Evolutionary conservation across 2,797 vertebrate species (phyloP), one percentile per base, ranked within the genome.

Genomic region (Acestrorhynchus altus): DNA sequence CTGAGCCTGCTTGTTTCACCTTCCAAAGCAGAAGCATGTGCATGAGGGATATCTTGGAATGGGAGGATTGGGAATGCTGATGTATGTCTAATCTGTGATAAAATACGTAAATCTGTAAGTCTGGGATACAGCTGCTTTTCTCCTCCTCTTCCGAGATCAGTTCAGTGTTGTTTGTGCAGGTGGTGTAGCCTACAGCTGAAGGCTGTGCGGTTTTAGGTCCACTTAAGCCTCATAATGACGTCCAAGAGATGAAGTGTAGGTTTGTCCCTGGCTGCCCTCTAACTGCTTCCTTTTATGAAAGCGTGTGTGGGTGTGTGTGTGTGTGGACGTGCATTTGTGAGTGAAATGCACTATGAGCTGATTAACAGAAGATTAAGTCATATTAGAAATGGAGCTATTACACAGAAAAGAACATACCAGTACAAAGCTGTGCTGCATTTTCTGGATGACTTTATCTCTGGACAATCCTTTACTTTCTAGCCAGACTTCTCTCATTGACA

Each of bases 401-500:
- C 66, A 68, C 47, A 49, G 46, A 68, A 44, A 44, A 42, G 39
- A 20, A 26, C 63, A n/a, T 31, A 51, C 16, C 51, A 31, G 46
- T 24, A 47, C 24, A 18, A 47, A 51, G 44, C 22, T 24, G 46
- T 40, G 31, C 42, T 47, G 64, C 42, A 16, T 47, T 66, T 66
- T 26, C 42, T 47, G 24, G 65, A 67, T 47, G n/a, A 46, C 64
- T 13, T 51, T 52, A 68, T 65, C 40, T 68, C 65, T 49, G 20
- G 46, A 28, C 67, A 42, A 13, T 59, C 24, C 24, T 56, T 78
- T 51, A 52, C 66, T 71, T 20, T 78, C 59, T 72, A 56, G 46
- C 46, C 16, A 51, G 44, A 51, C 46, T 51, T 18, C 22, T 47
- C 15, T 67, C 24, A 49, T 54, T 47, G 70, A 66, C 8, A 63